Conservation (phyloP, 1,140 invertebrate genomes). For the Aphis craccivora region DNA sequence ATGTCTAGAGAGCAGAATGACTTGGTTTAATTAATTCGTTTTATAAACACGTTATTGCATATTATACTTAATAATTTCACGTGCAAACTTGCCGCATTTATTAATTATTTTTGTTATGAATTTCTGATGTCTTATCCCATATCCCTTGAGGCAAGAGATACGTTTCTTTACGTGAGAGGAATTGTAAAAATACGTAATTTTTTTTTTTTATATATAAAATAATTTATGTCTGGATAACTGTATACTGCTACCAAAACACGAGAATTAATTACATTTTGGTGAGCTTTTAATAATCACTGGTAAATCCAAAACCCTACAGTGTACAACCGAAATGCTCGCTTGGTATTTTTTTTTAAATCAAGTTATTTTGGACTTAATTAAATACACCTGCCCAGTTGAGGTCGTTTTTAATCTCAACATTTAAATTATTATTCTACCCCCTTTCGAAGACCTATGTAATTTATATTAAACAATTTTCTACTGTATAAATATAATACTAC, state of each 20-base stretch:
- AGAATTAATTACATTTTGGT: conserved; percentile 54
- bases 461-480: neutral
- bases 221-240: conserved; percentile 49
- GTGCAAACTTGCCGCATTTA: conserved; percentile 42
- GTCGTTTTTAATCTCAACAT: conserved; percentile 39
- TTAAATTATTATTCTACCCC: conserved; percentile 45
- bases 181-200: conserved; percentile 26
- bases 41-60: conserved; percentile 31
- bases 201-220: conserved; percentile 36
- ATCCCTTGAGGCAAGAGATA: conserved; percentile 21
- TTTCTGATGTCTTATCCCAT: conserved; percentile 34
- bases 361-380: conserved; percentile 49
- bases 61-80: conserved; percentile 46
- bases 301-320: conserved; percentile 48
- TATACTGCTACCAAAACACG: conserved; percentile 27
- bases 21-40: conserved; percentile 25
- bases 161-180: conserved; percentile 54
- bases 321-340: neutral
- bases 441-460: neutral
- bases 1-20: neutral
- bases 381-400: conserved; percentile 19
- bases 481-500: neutral
- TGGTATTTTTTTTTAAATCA: conserved; percentile 41
- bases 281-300: conserved; percentile 54
- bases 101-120: conserved; percentile 52